These are phyloP conservation scores for Rhynchonycteris naso DNA, from an alignment of 2,797 vertebrate species.

Conservation along the genomic window DNA sequence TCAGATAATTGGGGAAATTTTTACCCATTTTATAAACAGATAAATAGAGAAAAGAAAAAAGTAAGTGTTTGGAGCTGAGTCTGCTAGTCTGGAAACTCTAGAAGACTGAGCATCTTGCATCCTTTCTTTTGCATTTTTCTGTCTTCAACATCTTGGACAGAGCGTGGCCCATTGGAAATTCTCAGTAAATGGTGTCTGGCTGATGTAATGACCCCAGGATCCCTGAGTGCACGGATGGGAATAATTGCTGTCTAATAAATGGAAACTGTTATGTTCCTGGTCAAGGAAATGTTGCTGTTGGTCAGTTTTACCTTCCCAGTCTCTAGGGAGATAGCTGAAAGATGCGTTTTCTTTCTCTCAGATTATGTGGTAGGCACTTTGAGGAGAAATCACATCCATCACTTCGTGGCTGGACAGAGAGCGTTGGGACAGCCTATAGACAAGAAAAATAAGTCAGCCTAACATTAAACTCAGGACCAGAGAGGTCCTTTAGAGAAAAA, in stretches of 20 bases:
- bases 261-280: not conserved
- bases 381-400: slow-evolving; percentile 49
- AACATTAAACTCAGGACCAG: slow-evolving; percentile 27
- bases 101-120: not conserved
- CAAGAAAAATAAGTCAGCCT: slow-evolving; percentile 56
- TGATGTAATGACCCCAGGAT: not conserved
- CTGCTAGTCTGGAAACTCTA: not conserved
- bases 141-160: not conserved
- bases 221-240: not conserved
- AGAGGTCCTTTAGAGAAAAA: slow-evolving; percentile 74
- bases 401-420: not conserved
- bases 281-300: not conserved
- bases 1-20: not conserved
- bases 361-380: not conserved
- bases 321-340: not conserved
- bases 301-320: not conserved
- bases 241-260: not conserved
- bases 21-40: not conserved
- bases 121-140: not conserved
- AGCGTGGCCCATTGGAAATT: not conserved
- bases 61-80: not conserved
- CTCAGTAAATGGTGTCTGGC: not conserved
- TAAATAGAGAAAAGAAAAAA: not conserved
- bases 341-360: not conserved
- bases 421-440: not conserved